Conservation (phyloP, 2,113 vertebrate genomes). For the Dasyprocta punctata region DNA sequence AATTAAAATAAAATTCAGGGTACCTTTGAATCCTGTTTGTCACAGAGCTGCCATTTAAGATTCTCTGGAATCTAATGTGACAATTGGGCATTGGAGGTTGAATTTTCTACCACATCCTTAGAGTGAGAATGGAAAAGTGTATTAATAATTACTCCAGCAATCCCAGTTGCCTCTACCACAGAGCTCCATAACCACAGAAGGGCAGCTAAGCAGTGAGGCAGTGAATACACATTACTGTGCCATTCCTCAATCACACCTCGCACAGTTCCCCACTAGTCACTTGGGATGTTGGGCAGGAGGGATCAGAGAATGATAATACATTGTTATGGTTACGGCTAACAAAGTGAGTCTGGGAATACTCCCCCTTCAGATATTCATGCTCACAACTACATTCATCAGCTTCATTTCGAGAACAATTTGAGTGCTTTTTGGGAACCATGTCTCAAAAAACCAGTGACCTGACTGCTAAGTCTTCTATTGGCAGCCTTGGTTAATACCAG, state of each 20-base stretch:
- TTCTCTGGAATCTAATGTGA: not conserved
- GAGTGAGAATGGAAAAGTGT: not conserved
- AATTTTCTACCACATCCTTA: not conserved
- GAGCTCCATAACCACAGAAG: rapidly evolving
- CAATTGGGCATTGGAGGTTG: not conserved
- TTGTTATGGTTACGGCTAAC: not conserved
- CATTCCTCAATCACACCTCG: not conserved
- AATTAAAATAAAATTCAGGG: conserved; percentile 9
- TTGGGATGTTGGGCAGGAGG: not conserved
- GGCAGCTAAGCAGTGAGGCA: not conserved
- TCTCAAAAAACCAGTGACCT: conserved; percentile 31
- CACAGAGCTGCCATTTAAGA: not conserved
- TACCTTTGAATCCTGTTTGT: not conserved
- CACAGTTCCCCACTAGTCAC: not conserved
- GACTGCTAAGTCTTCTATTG: not conserved
- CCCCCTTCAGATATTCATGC: not conserved
- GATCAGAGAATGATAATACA: not conserved
- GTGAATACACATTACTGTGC: too few species aligned
- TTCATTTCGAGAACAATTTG: not conserved
- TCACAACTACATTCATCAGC: not conserved
- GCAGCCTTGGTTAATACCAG: not conserved
- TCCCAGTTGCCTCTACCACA: not conserved
- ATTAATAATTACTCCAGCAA: too few species aligned
- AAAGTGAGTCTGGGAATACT: not conserved
- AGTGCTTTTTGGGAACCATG: not conserved